Evolutionary conservation across 2,888 invertebrate species (phyloP), one percentile per base, ranked within the genome.

Genomic region (Subacronicta megacephala): DNA sequence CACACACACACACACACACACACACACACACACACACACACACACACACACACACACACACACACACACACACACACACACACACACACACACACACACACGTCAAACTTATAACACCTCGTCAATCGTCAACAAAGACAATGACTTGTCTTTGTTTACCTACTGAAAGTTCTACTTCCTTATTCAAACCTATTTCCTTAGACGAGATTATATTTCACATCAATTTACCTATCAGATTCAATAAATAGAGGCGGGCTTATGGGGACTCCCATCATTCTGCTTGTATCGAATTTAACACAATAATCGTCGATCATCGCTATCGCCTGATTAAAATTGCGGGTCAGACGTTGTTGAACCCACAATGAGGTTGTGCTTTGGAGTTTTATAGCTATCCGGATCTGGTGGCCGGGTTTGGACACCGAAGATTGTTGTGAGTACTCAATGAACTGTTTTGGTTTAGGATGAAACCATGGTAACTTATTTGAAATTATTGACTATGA

Each of bases 261-360:
- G 67, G 38, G 46, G 56, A 67, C 55, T 52, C 45, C 62, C 62
- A 62, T 73, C 70, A 67, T 56, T 64, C 59, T 68, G 56, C 57
- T 51, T 51, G 75, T 58, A 68, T 69, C 71, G 71, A 60, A 72
- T 73, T 71, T 74, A 80, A 71, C 71, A 71, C 74, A 72, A 75
- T 81, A 80, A 82, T 77, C 77, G 78, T 69, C 74, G 77, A 78
- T 80, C 78, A 77, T 76, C 64, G 70, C 65, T 70, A 77, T 74
- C 71, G 57, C 67, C 70, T 80, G 81, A 83, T 83, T 81, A 81
- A 71, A 80, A 74, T 79, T 75, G 62, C 75, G 49, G 81, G 83
- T 82, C 82, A 82, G 78, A 63, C 72, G 68, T 53, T 45, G 69
- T 71, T 78, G 79, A 80, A 74, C 80, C 57, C 61, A 18, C 18